These are phyloP conservation scores for Coturnix japonica DNA, from an alignment of 2,113 vertebrate genomes.

Conservation along the genomic window DNA sequence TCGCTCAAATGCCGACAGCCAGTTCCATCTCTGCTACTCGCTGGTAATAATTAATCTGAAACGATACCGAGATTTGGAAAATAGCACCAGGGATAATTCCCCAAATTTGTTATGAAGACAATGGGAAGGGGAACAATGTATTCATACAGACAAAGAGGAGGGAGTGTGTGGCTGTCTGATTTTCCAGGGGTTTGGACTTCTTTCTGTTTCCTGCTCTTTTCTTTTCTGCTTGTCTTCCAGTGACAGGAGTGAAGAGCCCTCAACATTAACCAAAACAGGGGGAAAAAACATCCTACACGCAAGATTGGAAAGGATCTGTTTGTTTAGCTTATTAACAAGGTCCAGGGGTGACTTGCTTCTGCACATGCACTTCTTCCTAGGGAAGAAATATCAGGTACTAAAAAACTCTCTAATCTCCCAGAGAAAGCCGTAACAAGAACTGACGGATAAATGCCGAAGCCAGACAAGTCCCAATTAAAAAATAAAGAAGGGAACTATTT, in stretches of 20 bases:
- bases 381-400: slow-evolving; percentile 16
- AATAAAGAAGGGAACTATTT: slow-evolving; percentile 9
- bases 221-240: background rate
- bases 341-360: background rate
- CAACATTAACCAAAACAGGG: background rate
- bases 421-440: background rate
- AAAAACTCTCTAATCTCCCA: background rate
- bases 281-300: background rate
- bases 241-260: background rate
- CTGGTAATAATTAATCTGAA: slow-evolving; percentile 17
- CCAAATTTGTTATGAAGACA: background rate
- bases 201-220: background rate
- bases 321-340: slow-evolving; percentile 30
- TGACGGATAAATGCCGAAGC: slow-evolving; percentile 12
- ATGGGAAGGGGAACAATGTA: background rate
- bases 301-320: background rate
- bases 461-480: slow-evolving; percentile 47
- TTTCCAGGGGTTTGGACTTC: slow-evolving; percentile 23
- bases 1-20: background rate
- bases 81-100: background rate
- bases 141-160: slow-evolving; percentile 12
- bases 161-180: background rate
- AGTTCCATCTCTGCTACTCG: background rate
- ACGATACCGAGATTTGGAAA: background rate
- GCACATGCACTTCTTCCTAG: background rate